Base-by-base conservation (phyloP, 2,888 invertebrate species). In the Lasioglossum calceatum region DNA sequence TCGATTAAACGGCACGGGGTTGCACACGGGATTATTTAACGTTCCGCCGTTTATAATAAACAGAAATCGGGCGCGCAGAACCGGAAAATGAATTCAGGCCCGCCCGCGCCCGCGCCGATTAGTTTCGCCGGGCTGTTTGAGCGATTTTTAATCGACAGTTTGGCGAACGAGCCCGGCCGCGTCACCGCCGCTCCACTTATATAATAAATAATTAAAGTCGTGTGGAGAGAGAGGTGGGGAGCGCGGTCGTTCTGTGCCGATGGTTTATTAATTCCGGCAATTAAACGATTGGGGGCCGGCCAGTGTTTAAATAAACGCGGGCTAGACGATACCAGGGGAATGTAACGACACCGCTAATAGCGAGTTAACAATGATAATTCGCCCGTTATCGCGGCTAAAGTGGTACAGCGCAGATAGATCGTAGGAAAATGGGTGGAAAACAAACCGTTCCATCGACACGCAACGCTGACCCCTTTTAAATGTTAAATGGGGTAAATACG, bases 311-410 rank as follows among this genome's bases (percentile, higher is more conserved):
- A 90, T 82, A 76, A 90, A 90, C 74, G 78, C 85, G 73, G 75
- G 54, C 85, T 87, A 79, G 86, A 84, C 84, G 86, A 88, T 73
- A 79, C 82, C 82, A 79, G 80, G 81, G 61, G 19, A 64, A 88
- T 85, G 79, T 64, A 88, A 85, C 73, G 84, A 77, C 77, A 82
- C 67, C 73, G 78, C 75, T 88, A 81, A 84, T 82, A 87, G 82
- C 85, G 79, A 79, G 79, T 90, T 87, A 87, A 90, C 86, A 84
- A 87, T 84, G 85, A 90, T 91, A 91, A 91, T 81, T 85, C 83
- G 79, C 61, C 77, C 73, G 83, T 89, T 90, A 90, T 89, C 87
- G 87, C 75, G 71, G 47, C 72, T 79, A 81, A 88, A 88, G 81
- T 89, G 82, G 76, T 79, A 83, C 86, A 86, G 81, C 76, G 77